Base-by-base conservation (phyloP, 2,113 vertebrate species). In the Sebastes schlegelii region DNA sequence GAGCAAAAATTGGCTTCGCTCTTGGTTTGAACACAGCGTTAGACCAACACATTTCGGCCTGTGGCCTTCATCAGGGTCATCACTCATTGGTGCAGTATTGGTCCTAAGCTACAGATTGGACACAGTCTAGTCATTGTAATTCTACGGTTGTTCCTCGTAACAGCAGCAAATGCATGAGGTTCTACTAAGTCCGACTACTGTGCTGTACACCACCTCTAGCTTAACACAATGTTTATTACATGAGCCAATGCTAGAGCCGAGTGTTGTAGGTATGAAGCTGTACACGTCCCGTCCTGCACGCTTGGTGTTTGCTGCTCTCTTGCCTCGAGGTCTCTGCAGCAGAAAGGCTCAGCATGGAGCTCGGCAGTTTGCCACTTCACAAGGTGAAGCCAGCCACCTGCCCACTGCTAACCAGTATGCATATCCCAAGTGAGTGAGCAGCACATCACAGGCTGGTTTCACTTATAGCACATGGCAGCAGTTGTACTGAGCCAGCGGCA, bases 401-500 rank as follows among this genome's bases (percentile, higher is more conserved):
- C 46, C 0, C 60, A 16, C 61, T 21, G 66, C 62, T 51, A 16
- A 78, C 16, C 76, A 82, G 86, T 45, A 26, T 4, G 48, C 8
- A 0, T 14, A 68, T 79, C 70, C 66, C 61, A 2, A 42, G 63
- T 16, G 79, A 58, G 12, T 9, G 42, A n/a, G 76, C 60, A 5
- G 72, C 72, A 4, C 69, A 8, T 46, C 49, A 19, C 21, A 2
- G 54, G 43, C 60, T 2, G 2, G 1, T 8, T 62, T 23, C 40
- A 4, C 65, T 89, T 92, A 97, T 14, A 97, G 95, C 82, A 97
- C 97, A 0, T 96, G 96, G 92, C 97, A 97, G 89, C 97, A 97
- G 95, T 97, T 97, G 91, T 97, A 97, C 94, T 97, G 97, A 13
- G 96, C 95, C 83, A 97, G 91, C 0, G 97, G 96, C 19, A 97